Conservation (phyloP, 2,888 invertebrate species). For the Zaprionus obscuricornis region DNA sequence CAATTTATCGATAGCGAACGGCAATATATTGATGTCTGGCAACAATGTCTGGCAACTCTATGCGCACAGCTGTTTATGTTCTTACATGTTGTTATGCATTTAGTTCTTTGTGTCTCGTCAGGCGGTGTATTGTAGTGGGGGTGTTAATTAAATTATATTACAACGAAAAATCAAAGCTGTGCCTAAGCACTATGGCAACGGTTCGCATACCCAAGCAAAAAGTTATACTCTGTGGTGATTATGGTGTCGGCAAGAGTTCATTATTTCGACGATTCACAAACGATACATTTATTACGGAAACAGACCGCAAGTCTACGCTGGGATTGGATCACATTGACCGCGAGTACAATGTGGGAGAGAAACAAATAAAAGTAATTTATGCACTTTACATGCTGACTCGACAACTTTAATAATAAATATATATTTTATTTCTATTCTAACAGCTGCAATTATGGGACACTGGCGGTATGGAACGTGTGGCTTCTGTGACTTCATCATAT, state of each 20-base stretch:
- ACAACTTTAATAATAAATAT: neutral
- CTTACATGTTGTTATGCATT: conserved; percentile 30
- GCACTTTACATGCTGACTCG: no score
- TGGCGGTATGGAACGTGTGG: conserved; percentile 98
- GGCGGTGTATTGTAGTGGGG: conserved; percentile 21
- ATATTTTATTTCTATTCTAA: neutral
- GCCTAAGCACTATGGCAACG: conserved; percentile 87
- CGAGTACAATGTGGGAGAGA: conserved; percentile 89
- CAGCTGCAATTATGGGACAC: conserved; percentile 98
- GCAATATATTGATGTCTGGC: no score
- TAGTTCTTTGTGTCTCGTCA: conserved; percentile 33
- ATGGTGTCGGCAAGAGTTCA: conserved; percentile 97
- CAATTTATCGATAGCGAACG: no score
- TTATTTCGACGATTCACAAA: conserved; percentile 95
- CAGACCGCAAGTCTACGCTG: conserved; percentile 93
- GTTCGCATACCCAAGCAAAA: conserved; percentile 93
- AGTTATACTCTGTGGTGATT: conserved; percentile 97
- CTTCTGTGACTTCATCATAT: conserved; percentile 96
- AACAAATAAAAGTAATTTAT: conserved; percentile 83
- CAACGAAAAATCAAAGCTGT: conserved; percentile 10
- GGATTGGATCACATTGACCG: conserved; percentile 96
- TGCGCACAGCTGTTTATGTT: conserved; percentile 20
- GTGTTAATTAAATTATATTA: conserved; percentile 44
- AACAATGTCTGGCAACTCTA: no score
- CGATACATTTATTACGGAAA: conserved; percentile 86